A percentile compares a stretch with the other conserved stretches of the same genome.
Conservation (phyloP, 1,140 invertebrate genomes). For the Octopus sinensis region DNA sequence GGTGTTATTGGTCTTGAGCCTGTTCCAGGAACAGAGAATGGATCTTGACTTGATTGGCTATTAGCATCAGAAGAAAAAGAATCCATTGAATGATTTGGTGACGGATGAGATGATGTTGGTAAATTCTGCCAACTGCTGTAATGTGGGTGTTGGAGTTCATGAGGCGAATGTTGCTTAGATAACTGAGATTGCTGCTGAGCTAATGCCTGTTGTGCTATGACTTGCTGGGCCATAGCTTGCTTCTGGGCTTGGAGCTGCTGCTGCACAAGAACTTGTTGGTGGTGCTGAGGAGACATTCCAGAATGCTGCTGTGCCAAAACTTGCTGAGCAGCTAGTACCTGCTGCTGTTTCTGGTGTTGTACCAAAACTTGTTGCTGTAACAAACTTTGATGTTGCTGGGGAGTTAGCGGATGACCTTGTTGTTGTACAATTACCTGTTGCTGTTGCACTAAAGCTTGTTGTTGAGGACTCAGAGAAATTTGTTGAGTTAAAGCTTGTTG, state of each 20-base stretch:
- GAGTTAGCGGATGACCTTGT: background rate
- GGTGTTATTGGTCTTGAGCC: conserved; percentile 8
- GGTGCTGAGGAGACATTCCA: background rate
- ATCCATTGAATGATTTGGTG: background rate
- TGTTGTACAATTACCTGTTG: background rate
- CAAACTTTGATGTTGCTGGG: background rate
- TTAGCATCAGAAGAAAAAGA: background rate
- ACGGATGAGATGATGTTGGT: background rate
- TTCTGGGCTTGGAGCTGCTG: background rate
- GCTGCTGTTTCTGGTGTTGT: background rate
- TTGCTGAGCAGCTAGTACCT: background rate
- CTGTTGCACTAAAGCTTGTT: conserved; percentile 8
- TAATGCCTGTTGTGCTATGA: background rate
- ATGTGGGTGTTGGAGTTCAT: conserved; percentile 1
- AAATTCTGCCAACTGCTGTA: conserved; percentile 9
- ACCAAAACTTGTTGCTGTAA: background rate
- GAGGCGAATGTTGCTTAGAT: background rate
- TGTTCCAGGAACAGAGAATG: conserved; percentile 2
- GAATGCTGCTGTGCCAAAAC: background rate
- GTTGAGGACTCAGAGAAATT: conserved; percentile 1
- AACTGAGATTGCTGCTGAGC: conserved; percentile 3
- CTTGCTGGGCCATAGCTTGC: background rate
- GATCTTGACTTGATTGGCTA: background rate
- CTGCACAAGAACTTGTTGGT: background rate
- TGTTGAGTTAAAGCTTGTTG: background rate